Conservation (phyloP, 2,113 vertebrate species). For the Reinhardtius hippoglossoides region DNA sequence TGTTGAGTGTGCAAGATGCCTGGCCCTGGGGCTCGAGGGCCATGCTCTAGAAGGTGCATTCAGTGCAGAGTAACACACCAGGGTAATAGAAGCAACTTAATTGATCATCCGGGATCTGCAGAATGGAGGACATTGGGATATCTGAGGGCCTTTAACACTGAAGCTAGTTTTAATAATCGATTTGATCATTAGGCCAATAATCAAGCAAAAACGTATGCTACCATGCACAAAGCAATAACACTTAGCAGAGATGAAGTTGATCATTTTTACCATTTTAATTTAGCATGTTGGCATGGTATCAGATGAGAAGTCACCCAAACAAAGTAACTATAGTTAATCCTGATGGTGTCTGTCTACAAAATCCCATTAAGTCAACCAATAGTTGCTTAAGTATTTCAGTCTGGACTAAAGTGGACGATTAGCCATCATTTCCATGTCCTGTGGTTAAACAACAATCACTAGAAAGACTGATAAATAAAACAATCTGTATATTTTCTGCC, state of each 20-base stretch:
- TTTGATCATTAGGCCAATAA: background rate
- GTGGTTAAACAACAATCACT: background rate
- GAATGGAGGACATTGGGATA: background rate
- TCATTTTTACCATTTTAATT: no score
- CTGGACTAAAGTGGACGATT: background rate
- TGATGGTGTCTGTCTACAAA: background rate
- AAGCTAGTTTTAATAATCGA: background rate
- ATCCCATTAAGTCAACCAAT: background rate
- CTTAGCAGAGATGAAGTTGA: no score
- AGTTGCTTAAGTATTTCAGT: background rate
- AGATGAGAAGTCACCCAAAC: no score
- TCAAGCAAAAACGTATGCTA: background rate
- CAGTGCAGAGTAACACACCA: constrained; percentile 20
- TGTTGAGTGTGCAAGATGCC: constrained; percentile 59
- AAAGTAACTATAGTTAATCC: no score
- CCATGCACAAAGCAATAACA: background rate
- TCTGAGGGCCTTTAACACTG: background rate
- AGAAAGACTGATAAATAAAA: background rate
- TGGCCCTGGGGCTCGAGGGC: constrained; percentile 24
- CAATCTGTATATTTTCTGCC: background rate
- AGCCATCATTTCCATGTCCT: background rate
- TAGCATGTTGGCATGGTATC: no score
- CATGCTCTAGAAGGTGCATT: constrained; percentile 14
- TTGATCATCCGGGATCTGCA: background rate
- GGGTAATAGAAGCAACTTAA: constrained; percentile 15